These are phyloP conservation scores for Tragopan temminckii DNA, from an alignment of 2,797 vertebrate species.

Conservation along the genomic window DNA sequence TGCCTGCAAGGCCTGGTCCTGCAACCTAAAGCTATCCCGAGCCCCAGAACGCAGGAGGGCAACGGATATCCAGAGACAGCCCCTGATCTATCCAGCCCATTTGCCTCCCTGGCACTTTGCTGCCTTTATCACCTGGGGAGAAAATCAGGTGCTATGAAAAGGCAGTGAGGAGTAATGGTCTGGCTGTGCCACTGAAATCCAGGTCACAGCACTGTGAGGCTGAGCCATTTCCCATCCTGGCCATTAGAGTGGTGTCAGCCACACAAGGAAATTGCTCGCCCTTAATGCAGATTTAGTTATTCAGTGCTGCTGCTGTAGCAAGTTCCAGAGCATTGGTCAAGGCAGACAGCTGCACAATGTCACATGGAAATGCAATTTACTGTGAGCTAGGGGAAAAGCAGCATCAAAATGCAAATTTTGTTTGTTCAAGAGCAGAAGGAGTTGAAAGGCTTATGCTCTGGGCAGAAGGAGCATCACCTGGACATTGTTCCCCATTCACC, in stretches of 20 bases:
- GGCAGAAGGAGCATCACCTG: neutral
- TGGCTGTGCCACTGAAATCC: neutral
- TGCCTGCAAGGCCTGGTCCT: neutral
- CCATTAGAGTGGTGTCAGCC: neutral
- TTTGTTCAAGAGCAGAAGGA: neutral
- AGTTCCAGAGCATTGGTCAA: accelerated
- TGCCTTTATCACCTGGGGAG: neutral
- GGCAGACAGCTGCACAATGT: neutral
- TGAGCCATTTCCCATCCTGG: neutral
- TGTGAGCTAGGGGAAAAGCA: neutral
- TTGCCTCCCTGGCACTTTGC: neutral
- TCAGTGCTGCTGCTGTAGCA: neutral
- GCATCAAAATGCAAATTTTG: neutral
- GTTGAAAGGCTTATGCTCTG: neutral
- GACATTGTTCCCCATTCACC: neutral
- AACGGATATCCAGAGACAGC: neutral
- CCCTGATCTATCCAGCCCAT: neutral
- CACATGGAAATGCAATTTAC: neutral
- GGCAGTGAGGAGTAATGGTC: neutral
- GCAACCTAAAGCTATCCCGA: neutral
- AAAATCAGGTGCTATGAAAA: neutral
- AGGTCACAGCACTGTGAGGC: neutral
- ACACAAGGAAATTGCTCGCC: accelerated
- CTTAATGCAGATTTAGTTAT: neutral
- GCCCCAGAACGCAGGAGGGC: neutral